Evolutionary conservation across 1,140 invertebrate species (phyloP), one percentile per base, ranked within the genome.

Genomic region (Cotesia glomerata): DNA sequence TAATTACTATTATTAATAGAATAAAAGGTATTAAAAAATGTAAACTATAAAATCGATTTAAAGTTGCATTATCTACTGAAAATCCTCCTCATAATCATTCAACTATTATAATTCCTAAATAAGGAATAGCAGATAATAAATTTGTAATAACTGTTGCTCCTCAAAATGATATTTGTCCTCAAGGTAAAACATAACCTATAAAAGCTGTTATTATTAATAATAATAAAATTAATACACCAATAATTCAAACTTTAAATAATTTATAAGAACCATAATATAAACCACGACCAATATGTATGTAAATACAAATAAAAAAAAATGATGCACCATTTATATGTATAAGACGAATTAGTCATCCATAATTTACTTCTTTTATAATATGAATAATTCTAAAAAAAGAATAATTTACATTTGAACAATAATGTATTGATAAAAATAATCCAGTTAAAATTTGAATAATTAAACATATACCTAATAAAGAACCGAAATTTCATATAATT

Each of bases 101-200:
- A 26, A 92, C 89, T 79, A 92, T 78, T 72, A 76, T 79, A 65
- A 79, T 79, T 61, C 91, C 91, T 84, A 92, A 79, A 79, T 89
- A 91, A 2, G 91, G 91, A 58, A 93, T 89, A 7, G 91, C 90
- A 13, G 91, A 92, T 72, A 93, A 72, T 78, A 93, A 76, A 83
- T 92, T 92, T 68, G 91, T 93, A 90, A 93, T 93, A 14, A 93
- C 91, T 64, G 91, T 92, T 7, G 91, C 91, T 54, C 90, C 91
- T 89, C 91, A 93, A 83, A 91, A 92, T 16, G 90, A 92, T 89
- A 93, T 93, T 90, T 93, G 91, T 18, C 90, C 91, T 87, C 91
- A 92, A 4, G 90, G 91, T 78, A 92, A 79, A 3, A 92, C 90
- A 88, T 92, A 93, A 0, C 91, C 90, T 88, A 92, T 81, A 85